Percentiles rank a stretch among this genome's conserved stretches.
Conservation (phyloP, 2,888 invertebrate genomes). For the Mellilla xanthometata region DNA sequence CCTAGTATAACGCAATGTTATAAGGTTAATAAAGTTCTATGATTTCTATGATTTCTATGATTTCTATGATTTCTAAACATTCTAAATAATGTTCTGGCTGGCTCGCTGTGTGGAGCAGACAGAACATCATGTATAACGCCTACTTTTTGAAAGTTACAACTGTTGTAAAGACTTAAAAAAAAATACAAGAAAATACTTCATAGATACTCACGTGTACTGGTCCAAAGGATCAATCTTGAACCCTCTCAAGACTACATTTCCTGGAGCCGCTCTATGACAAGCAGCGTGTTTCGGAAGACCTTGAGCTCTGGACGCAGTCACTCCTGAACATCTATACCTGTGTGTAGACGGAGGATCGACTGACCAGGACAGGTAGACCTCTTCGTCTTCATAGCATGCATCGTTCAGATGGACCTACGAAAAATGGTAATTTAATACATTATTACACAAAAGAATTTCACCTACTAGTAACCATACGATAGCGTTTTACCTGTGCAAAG, state of each 20-base stretch:
- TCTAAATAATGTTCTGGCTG: too few relatives aligned
- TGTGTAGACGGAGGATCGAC: conserved; percentile 60
- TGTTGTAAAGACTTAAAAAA: too few relatives aligned
- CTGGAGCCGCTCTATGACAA: conserved; percentile 66
- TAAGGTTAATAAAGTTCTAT: too few relatives aligned
- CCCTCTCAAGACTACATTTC: conserved; percentile 64
- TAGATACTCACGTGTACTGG: conserved; percentile 63
- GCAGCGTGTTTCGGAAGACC: conserved; percentile 68
- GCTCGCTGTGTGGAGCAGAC: too few relatives aligned
- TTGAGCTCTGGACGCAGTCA: conserved; percentile 60
- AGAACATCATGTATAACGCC: too few relatives aligned
- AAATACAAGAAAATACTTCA: too few relatives aligned
- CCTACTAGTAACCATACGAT: too few relatives aligned
- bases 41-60: too few relatives aligned
- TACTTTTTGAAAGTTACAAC: too few relatives aligned
- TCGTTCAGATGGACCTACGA: conserved; percentile 36
- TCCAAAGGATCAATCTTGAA: conserved; percentile 67
- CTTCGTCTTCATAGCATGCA: conserved; percentile 68
- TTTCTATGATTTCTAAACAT: too few relatives aligned
- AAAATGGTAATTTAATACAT: neutral
- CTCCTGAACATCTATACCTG: conserved; percentile 68
- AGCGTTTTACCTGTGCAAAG: too few relatives aligned
- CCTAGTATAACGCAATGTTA: too few relatives aligned
- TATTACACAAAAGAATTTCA: neutral
- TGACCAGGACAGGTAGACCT: conserved; percentile 67